Base-by-base conservation (phyloP, 2,888 invertebrate species). In the Cataglyphis albicans region DNA sequence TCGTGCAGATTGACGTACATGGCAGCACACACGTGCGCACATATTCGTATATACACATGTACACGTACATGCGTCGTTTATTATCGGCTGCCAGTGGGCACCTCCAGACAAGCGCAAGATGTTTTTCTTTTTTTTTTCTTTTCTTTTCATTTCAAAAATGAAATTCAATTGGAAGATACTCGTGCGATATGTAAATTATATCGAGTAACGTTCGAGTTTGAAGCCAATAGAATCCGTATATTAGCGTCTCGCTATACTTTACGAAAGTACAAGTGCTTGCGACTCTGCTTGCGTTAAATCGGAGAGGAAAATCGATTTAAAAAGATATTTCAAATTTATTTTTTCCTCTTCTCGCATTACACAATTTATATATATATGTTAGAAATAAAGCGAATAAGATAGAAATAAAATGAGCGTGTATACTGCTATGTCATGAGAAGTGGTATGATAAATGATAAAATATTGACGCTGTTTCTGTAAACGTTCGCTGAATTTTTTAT, bases 1-100 rank as follows among this genome's bases (percentile, higher is more conserved):
- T 63, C 70, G 89, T 84, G 84, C 91, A 91, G 93, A 92, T 92
- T 92, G 92, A 92, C 92, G 92, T 92, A 92, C 90, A 87, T 67
- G 64, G 84, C 57, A 61, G 80, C 86, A 83, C 84, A 86, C 88
- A 89, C 81, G 85, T 88, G 90, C 88, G 84, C 87, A 86, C 84
- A 87, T 87, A 90, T 89, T 84, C 87, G 80, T 86, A 88, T 85
- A 68, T 84, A 75, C 59, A 82, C 25, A 76, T 63, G 70, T 32
- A 76, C 35, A 65, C 10, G 76, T 3, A 44, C 25, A 64, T 9
- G 38, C 55, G 68, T 85, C 76, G 76, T 63, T 63, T 83, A 70
- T 72, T 81, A 81, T 85, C 82, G 65, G 64, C 57, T 73, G 25
- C 72, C 64, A 81, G 38, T 72, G 78, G 52, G n/a, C 29, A 29